Evolutionary conservation across 2,888 invertebrate genomes (phyloP).

Genomic region (Muscina levida): DNA sequence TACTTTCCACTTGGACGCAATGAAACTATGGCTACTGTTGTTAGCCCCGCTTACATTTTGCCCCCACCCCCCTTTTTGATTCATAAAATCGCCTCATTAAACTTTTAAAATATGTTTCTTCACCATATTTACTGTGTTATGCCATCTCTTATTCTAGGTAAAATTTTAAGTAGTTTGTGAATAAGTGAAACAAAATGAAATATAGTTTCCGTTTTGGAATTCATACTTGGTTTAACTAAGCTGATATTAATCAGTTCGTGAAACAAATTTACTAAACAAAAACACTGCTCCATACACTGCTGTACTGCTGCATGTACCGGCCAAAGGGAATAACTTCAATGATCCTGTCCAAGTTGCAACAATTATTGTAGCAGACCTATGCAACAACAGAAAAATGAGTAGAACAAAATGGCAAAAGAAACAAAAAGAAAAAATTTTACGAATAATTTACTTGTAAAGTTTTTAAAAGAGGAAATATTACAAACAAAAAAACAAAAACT

Average conservation of each 20-base stretch:
- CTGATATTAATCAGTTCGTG: constrained; percentile 54
- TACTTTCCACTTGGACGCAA: too few species aligned
- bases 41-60: too few species aligned
- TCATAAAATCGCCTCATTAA: background rate
- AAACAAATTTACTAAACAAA: constrained; percentile 41
- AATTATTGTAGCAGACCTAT: constrained; percentile 35
- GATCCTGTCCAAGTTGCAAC: constrained; percentile 40
- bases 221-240: constrained; percentile 47
- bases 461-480: constrained; percentile 14
- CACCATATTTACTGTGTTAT: too few species aligned
- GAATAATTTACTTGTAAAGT: constrained; percentile 47
- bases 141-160: background rate
- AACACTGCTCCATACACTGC: background rate
- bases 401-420: background rate
- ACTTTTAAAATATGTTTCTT: constrained; percentile 8
- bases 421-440: constrained; percentile 20
- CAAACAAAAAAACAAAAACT: background rate
- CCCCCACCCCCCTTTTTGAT: too few species aligned
- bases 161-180: constrained; percentile 7
- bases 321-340: constrained; percentile 29
- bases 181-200: constrained; percentile 27
- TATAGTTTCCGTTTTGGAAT: constrained; percentile 32
- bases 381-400: background rate
- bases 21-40: too few species aligned
- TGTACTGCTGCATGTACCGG: background rate